Evolutionary conservation across 2,113 vertebrate genomes (phyloP).

Genomic region (Callopanchax toddi): DNA sequence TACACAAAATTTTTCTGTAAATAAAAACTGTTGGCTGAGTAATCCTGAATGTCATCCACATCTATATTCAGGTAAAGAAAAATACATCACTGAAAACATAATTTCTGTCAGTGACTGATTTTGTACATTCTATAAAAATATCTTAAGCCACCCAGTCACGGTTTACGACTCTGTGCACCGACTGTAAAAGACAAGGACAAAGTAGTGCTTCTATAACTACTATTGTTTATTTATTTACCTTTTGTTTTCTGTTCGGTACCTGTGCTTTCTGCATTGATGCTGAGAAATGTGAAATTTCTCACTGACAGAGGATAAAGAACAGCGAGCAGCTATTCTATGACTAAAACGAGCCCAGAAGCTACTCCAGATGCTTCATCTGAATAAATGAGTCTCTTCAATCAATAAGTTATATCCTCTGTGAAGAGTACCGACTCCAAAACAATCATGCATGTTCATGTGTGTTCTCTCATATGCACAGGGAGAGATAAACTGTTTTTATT

Average conservation of each 20-base stretch:
- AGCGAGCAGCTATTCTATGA: constrained; percentile 42
- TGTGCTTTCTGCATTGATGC: constrained; percentile 1
- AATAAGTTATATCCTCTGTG: constrained; percentile 74
- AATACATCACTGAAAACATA: too few relatives aligned
- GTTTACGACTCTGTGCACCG: too few relatives aligned
- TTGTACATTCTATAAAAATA: too few relatives aligned
- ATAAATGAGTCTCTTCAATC: constrained; percentile 75
- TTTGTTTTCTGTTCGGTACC: neutral
- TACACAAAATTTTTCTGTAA: too few relatives aligned
- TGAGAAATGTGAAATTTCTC: constrained; percentile 16
- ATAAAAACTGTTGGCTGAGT: too few relatives aligned
- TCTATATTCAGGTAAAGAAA: too few relatives aligned
- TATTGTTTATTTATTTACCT: neutral
- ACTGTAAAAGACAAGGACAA: neutral
- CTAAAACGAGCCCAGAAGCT: constrained; percentile 58
- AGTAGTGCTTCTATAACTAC: constrained; percentile 2
- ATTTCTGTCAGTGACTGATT: too few relatives aligned
- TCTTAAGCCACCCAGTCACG: too few relatives aligned
- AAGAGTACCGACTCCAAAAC: constrained; percentile 48
- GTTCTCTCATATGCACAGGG: constrained; percentile 11
- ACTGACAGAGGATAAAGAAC: constrained; percentile 8
- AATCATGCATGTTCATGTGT: constrained; percentile 27
- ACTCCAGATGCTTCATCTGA: constrained; percentile 68
- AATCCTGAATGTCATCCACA: too few relatives aligned
- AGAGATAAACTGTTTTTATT: constrained; percentile 13